Base-by-base conservation (phyloP, 2,888 invertebrate genomes). In the Sarcophaga rosellei region DNA sequence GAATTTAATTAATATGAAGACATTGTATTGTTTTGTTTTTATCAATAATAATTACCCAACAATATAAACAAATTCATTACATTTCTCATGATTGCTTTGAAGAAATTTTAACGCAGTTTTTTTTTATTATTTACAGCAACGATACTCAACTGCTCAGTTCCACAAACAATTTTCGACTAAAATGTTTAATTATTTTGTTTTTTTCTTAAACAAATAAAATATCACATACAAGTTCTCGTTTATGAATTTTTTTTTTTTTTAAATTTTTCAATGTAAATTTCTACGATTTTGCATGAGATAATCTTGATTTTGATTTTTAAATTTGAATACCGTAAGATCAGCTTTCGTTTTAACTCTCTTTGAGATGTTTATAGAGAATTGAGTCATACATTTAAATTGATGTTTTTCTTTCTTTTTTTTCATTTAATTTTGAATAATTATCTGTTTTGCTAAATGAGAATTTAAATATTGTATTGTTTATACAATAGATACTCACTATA, bases 141-240 rank as follows among this genome's bases (percentile, higher is more conserved):
- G 6, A 82, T 66, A 2, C 35, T 62, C 61, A 78, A 75, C 81
- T 72, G 62, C 21, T 68, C 84, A 68, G 78, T 65, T 75, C 70
- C 62, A 78, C 53, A 61, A 47, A 68, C 75, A 66, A 66, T 75
- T 75, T 57, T n/a, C 59, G 70, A 86, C 86, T 86, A 84, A 53
- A 86, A 84, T 47, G 1, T 10, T 68, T 45, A 86, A 84, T 47
- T 2, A 4, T 68, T 45, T 72, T 75, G 63, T 79, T 63, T 62
- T 72, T 59, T 53, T 68, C 35, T 35, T 35, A 10, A 35, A 8
- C 35, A 35, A 8, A 10, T 35, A 10, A 35, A 35, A 35, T 35
- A 35, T 35, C 35, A 35, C 25, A 25, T 25, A 25, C 1, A 4
- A 35, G 8, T 10, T 35, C 10, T 35, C 10, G 8, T 35, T 35